These are phyloP conservation scores for Antheraea mylitta DNA, from an alignment of 1,140 invertebrate species.

Conservation along the genomic window DNA sequence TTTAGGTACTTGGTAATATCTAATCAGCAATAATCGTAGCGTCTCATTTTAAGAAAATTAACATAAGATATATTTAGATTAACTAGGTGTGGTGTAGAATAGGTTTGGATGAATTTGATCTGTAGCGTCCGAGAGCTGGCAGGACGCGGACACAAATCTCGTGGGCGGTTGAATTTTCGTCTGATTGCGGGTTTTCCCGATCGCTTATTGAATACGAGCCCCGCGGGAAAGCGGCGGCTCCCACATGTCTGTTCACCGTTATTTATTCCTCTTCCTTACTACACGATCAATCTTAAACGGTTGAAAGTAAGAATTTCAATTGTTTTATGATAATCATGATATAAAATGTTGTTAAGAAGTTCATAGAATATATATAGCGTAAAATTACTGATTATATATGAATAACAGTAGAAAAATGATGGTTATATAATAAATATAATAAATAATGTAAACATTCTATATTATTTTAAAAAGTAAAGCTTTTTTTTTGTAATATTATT, in stretches of 20 bases:
- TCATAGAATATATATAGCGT: too few species aligned
- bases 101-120: neutral
- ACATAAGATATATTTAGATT: too few species aligned
- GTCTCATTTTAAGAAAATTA: too few species aligned
- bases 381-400: too few species aligned
- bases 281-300: neutral
- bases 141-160: slow-evolving; percentile 28
- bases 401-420: too few species aligned
- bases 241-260: neutral
- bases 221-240: slow-evolving; percentile 12
- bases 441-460: too few species aligned
- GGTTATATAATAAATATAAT: too few species aligned
- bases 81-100: neutral
- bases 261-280: neutral
- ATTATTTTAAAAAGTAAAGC: too few species aligned
- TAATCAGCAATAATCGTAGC: too few species aligned
- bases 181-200: slow-evolving; percentile 34
- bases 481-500: too few species aligned
- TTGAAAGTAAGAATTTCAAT: neutral
- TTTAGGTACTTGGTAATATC: too few species aligned
- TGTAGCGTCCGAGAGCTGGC: neutral
- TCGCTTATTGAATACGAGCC: slow-evolving; percentile 29
- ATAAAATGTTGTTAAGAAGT: too few species aligned
- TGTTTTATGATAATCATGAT: neutral
- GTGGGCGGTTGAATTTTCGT: slow-evolving; percentile 33